phyloP scores from a whole-genome alignment of 2,797 vertebrate genomes.

The Pangasius djambal region DNA sequence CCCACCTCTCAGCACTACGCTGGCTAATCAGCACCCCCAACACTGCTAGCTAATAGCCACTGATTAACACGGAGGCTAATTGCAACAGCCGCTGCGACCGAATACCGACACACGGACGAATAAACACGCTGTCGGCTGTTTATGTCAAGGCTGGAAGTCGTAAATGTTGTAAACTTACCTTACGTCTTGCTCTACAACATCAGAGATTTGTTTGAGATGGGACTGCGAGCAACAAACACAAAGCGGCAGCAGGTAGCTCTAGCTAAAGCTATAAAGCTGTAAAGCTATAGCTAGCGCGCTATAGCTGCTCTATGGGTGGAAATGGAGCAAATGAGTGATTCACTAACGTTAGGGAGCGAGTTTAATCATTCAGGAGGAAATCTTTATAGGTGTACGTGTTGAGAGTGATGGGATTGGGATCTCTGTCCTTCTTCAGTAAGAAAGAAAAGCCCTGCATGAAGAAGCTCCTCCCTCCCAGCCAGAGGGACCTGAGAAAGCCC shows the following conservation, averaged over 20 bases:
- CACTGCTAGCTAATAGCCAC: slow-evolving; percentile 41
- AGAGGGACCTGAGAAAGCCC: slow-evolving; percentile 63
- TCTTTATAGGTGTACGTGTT: slow-evolving; percentile 63
- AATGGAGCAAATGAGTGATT: slow-evolving; percentile 58
- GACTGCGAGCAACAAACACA: slow-evolving; percentile 81
- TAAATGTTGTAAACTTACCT: slow-evolving; percentile 81
- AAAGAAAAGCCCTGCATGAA: slow-evolving; percentile 58
- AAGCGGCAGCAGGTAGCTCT: slow-evolving; percentile 75
- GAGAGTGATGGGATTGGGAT: slow-evolving; percentile 42
- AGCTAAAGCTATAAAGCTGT: slow-evolving; percentile 26
- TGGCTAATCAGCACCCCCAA: slow-evolving; percentile 27
- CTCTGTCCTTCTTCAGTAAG: slow-evolving; percentile 62
- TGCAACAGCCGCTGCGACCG: slow-evolving; percentile 22
- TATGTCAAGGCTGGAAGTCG: slow-evolving; percentile 24
- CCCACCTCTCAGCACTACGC: slow-evolving; percentile 19
- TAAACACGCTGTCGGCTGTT: not conserved
- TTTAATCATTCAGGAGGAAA: slow-evolving; percentile 62
- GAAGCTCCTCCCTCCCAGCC: slow-evolving; percentile 58
- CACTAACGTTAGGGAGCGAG: slow-evolving; percentile 59
- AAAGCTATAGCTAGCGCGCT: slow-evolving; percentile 56
- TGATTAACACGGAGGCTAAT: slow-evolving; percentile 49
- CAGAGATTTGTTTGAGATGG: slow-evolving; percentile 80
- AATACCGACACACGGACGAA: not conserved
- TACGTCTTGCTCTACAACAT: slow-evolving; percentile 88
- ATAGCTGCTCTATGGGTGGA: slow-evolving; percentile 42